Conservation (phyloP, 2,888 invertebrate genomes). For the Steinernema hermaphroditum region DNA sequence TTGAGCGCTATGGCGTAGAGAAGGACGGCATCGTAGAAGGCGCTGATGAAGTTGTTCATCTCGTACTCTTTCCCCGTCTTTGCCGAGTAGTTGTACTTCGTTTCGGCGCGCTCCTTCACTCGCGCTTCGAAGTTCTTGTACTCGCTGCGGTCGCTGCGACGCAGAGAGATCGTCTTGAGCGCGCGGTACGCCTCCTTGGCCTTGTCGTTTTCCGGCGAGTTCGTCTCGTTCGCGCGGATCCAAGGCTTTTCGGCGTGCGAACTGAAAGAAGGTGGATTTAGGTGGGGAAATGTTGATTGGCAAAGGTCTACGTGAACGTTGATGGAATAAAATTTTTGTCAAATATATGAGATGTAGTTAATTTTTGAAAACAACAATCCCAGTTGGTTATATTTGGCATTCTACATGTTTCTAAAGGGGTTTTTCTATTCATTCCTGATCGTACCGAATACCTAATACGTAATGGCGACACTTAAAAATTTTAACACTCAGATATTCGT, state of each 20-base stretch:
- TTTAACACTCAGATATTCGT: too few species aligned
- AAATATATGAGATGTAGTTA: too few species aligned
- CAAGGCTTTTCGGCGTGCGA: slow-evolving; percentile 76
- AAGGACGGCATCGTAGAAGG: slow-evolving; percentile 92
- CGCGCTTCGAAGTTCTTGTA: slow-evolving; percentile 79
- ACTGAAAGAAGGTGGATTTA: too few species aligned
- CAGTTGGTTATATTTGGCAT: too few species aligned
- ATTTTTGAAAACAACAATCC: too few species aligned
- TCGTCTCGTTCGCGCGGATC: slow-evolving; percentile 79
- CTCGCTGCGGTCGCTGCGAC: slow-evolving; percentile 73
- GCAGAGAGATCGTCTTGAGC: slow-evolving; percentile 83
- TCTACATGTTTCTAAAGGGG: too few species aligned
- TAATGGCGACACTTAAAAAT: too few species aligned
- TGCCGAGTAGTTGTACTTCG: slow-evolving; percentile 61
- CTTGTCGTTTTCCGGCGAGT: slow-evolving; percentile 76
- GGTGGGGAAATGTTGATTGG: too few species aligned
- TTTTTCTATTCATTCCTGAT: too few species aligned
- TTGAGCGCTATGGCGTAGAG: slow-evolving; percentile 89
- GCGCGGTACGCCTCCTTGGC: slow-evolving; percentile 84
- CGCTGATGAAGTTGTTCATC: slow-evolving; percentile 88
- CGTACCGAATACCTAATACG: too few species aligned
- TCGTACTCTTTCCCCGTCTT: slow-evolving; percentile 65
- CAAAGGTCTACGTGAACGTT: too few species aligned
- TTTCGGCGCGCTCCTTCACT: slow-evolving; percentile 69
- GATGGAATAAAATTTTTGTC: too few species aligned